These are phyloP conservation scores for Standfussiana lucernea DNA, from an alignment of 2,888 invertebrate genomes.

Conservation along the genomic window DNA sequence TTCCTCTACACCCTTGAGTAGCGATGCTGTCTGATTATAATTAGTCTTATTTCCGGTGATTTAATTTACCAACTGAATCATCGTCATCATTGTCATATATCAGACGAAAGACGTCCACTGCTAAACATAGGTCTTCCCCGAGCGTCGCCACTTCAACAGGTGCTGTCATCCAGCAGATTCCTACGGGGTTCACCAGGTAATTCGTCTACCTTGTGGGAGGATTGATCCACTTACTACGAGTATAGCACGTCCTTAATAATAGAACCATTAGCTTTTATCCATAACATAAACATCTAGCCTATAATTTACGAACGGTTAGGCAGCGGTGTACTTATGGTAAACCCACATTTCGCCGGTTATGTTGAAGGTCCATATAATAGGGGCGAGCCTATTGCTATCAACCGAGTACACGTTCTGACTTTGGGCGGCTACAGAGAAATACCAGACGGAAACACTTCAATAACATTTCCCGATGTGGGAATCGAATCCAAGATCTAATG, in stretches of 20 bases:
- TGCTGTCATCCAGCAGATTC: not conserved
- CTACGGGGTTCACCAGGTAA: not conserved
- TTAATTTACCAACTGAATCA: not conserved
- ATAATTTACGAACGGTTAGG: not conserved
- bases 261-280: not conserved
- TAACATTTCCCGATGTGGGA: not conserved
- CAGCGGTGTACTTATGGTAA: not conserved
- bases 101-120: not conserved
- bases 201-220: not conserved
- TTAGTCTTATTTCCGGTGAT: not conserved
- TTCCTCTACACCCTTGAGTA: not conserved
- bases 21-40: not conserved
- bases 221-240: not conserved
- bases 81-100: not conserved
- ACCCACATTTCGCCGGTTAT: not conserved
- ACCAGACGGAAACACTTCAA: not conserved
- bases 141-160: not conserved
- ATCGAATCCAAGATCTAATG: not conserved
- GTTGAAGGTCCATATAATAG: not conserved
- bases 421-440: too few relatives aligned
- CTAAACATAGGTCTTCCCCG: not conserved
- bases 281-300: not conserved
- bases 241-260: too few relatives aligned
- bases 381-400: not conserved
- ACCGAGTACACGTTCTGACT: too few relatives aligned